Conservation (phyloP, 2,888 invertebrate genomes). For the Scaptodrosophila latifasciaeformis region DNA sequence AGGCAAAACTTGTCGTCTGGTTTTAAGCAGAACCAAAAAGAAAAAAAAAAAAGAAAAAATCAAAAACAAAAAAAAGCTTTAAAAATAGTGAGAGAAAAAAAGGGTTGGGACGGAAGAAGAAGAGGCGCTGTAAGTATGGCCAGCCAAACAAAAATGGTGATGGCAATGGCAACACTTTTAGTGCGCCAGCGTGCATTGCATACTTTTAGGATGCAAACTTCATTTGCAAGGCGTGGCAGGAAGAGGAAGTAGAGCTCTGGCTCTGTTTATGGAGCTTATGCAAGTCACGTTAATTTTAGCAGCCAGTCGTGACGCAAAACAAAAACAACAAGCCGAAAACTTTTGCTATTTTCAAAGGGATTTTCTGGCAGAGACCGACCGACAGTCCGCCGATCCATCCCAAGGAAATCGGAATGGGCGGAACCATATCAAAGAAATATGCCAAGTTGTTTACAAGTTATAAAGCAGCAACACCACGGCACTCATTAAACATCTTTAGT, state of each 20-base stretch:
- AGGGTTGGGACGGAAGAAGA: neutral
- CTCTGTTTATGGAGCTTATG: conserved; percentile 31
- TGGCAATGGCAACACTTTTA: conserved; percentile 57
- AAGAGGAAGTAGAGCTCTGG: neutral
- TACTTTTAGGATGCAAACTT: conserved; percentile 48
- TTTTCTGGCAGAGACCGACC: conserved; percentile 9
- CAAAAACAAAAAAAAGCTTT: neutral
- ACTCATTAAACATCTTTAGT: conserved; percentile 64
- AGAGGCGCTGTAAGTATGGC: neutral
- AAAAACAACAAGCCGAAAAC: conserved; percentile 22
- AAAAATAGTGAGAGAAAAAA: neutral
- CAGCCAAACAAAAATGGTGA: conserved; percentile 5
- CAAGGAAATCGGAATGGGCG: conserved; percentile 30
- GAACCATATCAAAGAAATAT: conserved; percentile 4
- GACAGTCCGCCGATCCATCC: neutral
- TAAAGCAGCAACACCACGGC: conserved; percentile 16
- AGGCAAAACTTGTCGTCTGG: conserved; percentile 15
- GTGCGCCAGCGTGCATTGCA: conserved; percentile 51
- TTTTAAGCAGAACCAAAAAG: conserved; percentile 7
- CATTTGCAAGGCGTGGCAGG: conserved; percentile 10
- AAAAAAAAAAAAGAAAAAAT: neutral
- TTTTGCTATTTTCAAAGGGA: conserved; percentile 54
- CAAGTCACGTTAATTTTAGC: conserved; percentile 62
- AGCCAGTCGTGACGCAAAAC: conserved; percentile 55
- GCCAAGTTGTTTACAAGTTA: conserved; percentile 31